phyloP scores from a whole-genome alignment of 1,140 invertebrate genomes.

The Cotesia vestalis region DNA sequence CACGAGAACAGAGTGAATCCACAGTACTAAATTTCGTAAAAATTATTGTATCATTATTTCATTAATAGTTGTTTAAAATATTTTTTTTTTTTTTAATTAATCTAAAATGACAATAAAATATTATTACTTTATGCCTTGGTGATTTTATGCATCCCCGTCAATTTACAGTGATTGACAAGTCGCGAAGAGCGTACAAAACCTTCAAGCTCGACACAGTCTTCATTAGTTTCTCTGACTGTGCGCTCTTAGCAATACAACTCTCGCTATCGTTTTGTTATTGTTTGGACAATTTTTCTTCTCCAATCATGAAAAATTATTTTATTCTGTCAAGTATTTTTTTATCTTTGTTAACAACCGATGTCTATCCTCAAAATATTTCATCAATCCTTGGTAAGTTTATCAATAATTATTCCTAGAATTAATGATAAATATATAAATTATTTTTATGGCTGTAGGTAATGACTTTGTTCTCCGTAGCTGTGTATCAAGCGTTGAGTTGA shows the following conservation, averaged over 20 bases:
- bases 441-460: constrained; percentile 41
- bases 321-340: background rate
- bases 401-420: constrained; percentile 9
- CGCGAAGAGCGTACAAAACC: too few species aligned
- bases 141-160: too few species aligned
- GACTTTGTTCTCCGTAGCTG: constrained; percentile 56
- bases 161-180: too few species aligned
- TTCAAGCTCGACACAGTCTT: too few species aligned
- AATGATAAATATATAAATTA: background rate
- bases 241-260: background rate
- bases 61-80: too few species aligned
- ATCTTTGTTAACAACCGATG: constrained; percentile 8
- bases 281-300: background rate
- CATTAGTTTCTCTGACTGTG: too few species aligned
- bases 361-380: background rate
- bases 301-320: background rate
- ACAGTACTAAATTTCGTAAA: too few species aligned
- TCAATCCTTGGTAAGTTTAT: constrained; percentile 19
- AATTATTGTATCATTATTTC: too few species aligned
- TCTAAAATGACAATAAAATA: too few species aligned
- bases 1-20: background rate
- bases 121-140: too few species aligned
- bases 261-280: background rate
- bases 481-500: constrained; percentile 52
- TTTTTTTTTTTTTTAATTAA: too few species aligned